Percentiles rank a stretch among this genome's conserved stretches.
Evolutionary conservation across 2,797 vertebrate species (phyloP).

Genomic region (Poeciliopsis turneri): DNA sequence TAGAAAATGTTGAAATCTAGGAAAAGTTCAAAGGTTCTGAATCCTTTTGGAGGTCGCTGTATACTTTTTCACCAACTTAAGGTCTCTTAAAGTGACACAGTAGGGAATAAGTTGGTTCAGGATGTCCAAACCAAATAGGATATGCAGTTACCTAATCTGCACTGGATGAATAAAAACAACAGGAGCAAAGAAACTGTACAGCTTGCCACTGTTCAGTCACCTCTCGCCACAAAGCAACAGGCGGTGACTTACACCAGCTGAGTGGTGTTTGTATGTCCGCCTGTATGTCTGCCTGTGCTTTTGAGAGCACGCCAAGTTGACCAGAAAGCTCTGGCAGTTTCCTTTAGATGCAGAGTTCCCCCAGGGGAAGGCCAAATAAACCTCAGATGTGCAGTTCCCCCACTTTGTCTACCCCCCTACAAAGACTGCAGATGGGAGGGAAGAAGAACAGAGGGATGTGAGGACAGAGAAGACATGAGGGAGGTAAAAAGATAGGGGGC

Average conservation of each 20-base stretch:
- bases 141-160: slow-evolving; percentile 11
- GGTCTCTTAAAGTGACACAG: not conserved
- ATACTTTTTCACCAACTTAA: not conserved
- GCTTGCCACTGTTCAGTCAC: slow-evolving; percentile 55
- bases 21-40: not conserved
- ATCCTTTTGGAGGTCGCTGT: not conserved
- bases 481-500: slow-evolving; percentile 41
- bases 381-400: slow-evolving; percentile 75
- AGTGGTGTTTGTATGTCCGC: slow-evolving; percentile 31
- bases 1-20: not conserved
- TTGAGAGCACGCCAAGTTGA: slow-evolving; percentile 71
- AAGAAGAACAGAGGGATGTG: slow-evolving; percentile 43
- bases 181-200: slow-evolving; percentile 35
- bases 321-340: slow-evolving; percentile 75
- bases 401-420: slow-evolving; percentile 11
- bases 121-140: slow-evolving; percentile 26
- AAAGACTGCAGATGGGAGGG: slow-evolving; percentile 57
- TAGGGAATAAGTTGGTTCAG: not conserved
- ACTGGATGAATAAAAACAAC: slow-evolving; percentile 3
- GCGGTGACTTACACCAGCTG: slow-evolving; percentile 42
- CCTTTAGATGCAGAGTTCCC: slow-evolving; percentile 74
- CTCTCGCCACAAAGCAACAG: not conserved
- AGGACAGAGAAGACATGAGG: slow-evolving; percentile 37
- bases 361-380: slow-evolving; percentile 74
- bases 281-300: slow-evolving; percentile 41